Conservation (phyloP, 2,888 invertebrate genomes). For the Antheraea assamensis region DNA sequence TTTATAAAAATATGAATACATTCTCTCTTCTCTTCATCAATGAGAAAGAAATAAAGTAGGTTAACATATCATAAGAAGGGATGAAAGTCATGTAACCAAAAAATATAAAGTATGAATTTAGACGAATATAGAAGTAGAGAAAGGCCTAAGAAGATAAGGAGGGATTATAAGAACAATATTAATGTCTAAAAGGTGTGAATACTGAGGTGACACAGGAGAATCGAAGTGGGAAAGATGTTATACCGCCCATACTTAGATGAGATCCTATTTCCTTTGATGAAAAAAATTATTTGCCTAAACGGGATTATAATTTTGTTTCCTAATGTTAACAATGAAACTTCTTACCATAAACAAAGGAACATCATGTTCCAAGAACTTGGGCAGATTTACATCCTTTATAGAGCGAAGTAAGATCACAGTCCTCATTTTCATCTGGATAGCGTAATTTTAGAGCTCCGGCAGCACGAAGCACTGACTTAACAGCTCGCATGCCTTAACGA, state of each 20-base stretch:
- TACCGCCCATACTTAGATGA: too few species aligned
- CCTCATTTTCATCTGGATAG: constrained; percentile 94
- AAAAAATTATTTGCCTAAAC: neutral
- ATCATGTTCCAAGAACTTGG: constrained; percentile 95
- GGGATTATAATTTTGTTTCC: too few species aligned
- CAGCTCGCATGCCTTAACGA: constrained; percentile 91
- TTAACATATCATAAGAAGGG: too few species aligned
- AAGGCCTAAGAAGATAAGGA: too few species aligned
- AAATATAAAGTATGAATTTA: neutral
- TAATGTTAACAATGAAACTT: constrained; percentile 28
- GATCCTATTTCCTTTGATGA: too few species aligned
- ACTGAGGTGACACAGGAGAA: too few species aligned
- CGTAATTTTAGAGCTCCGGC: constrained; percentile 95
- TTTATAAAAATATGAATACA: neutral
- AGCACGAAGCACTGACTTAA: constrained; percentile 95
- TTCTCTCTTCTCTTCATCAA: neutral
- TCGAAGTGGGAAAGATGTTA: too few species aligned
- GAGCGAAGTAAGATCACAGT: constrained; percentile 92
- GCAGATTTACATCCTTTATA: constrained; percentile 96
- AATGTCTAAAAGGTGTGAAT: too few species aligned
- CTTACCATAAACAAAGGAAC: constrained; percentile 91
- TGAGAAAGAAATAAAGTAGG: too few species aligned
- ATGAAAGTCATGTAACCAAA: too few species aligned
- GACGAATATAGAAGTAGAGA: too few species aligned
- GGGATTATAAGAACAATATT: too few species aligned